A percentile compares a stretch with the other conserved stretches of the same genome.
Evolutionary conservation across 2,888 invertebrate species (phyloP).

Genomic region (Agonopterix heracliana): DNA sequence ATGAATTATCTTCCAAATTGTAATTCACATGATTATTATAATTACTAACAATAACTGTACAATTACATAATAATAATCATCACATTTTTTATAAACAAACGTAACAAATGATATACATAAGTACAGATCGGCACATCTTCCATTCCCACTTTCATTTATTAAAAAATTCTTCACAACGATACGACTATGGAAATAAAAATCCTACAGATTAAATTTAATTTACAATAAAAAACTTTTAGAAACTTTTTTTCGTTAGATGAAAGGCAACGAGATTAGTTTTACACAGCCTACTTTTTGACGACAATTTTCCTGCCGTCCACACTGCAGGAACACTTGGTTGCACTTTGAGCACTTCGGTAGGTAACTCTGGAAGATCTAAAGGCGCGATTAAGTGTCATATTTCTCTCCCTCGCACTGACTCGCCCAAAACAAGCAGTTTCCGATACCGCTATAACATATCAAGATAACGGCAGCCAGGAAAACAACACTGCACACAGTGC

Average conservation of each 20-base stretch:
- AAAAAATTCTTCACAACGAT: conserved; percentile 15
- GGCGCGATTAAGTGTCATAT: conserved; percentile 63
- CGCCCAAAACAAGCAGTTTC: conserved; percentile 95
- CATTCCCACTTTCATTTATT: conserved; percentile 15
- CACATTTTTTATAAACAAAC: conserved; percentile 34
- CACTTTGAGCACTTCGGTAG: conserved; percentile 52
- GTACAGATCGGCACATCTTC: conserved; percentile 49
- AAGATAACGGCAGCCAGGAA: conserved; percentile 95
- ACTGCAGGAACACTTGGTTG: conserved; percentile 38
- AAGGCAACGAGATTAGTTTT: conserved; percentile 1
- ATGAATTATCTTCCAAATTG: neutral
- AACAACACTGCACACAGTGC: conserved; percentile 96
- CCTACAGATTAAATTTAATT: conserved; percentile 22
- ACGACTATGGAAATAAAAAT: conserved; percentile 12
- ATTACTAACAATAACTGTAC: conserved; percentile 39
- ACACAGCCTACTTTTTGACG: neutral
- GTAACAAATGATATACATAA: conserved; percentile 50
- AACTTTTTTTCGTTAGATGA: conserved; percentile 9
- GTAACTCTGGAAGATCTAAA: conserved; percentile 32
- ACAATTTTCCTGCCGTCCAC: neutral
- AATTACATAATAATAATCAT: conserved; percentile 30
- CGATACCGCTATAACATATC: conserved; percentile 96
- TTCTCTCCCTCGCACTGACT: conserved; percentile 83
- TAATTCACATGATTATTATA: neutral
- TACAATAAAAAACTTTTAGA: conserved; percentile 38